Evolutionary conservation across 2,888 invertebrate genomes (phyloP).

Genomic region (Phalera bucephala): DNA sequence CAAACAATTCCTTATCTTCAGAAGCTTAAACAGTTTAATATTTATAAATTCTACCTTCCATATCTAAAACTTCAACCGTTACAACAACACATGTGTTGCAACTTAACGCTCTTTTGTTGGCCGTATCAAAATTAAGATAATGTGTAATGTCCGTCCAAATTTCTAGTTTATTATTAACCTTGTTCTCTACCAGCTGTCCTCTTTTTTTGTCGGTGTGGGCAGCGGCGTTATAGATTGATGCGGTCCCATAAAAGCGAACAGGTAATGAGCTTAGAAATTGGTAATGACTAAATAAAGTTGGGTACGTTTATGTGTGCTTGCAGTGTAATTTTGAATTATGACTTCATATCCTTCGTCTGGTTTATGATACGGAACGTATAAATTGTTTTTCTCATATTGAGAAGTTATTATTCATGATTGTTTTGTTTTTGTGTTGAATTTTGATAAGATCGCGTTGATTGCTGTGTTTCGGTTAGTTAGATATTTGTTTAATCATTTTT

Average conservation of each 20-base stretch:
- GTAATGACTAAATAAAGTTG: constrained; percentile 72
- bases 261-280: constrained; percentile 74
- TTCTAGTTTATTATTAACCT: constrained; percentile 70
- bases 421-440: neutral
- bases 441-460: neutral
- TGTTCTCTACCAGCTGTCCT: constrained; percentile 64
- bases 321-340: constrained; percentile 61
- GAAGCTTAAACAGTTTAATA: neutral
- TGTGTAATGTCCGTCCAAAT: constrained; percentile 73
- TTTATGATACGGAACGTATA: constrained; percentile 43
- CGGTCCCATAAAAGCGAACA: constrained; percentile 65
- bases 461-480: too few species aligned
- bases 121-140: constrained; percentile 81
- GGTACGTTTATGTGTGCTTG: constrained; percentile 43
- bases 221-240: constrained; percentile 63
- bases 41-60: neutral
- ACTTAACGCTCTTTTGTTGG: constrained; percentile 77
- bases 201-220: constrained; percentile 46
- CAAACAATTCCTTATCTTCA: neutral
- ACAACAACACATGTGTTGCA: constrained; percentile 63
- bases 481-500: too few species aligned
- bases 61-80: constrained; percentile 1
- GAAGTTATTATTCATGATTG: neutral
- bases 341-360: constrained; percentile 50
- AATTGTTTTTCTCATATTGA: constrained; percentile 1